Evolutionary conservation across 2,797 vertebrate genomes (phyloP).

Genomic region (Siniperca obscura): DNA sequence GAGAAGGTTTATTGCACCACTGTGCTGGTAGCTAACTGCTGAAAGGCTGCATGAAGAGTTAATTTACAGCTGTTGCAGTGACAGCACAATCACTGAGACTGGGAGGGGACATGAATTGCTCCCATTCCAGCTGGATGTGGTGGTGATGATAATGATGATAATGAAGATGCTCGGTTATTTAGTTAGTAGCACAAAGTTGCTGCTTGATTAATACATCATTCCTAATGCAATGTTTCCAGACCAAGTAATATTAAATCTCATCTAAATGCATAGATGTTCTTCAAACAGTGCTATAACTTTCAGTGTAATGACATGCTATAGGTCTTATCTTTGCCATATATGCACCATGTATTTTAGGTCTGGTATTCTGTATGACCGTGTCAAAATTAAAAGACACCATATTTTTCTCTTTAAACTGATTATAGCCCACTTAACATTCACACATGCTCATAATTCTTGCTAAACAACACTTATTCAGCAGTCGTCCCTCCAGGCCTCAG

Average conservation of each 20-base stretch:
- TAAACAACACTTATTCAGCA: conserved; percentile 1
- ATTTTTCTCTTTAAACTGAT: not conserved
- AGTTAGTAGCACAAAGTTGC: conserved; percentile 14
- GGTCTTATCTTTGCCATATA: not conserved
- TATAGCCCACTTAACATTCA: conserved; percentile 5
- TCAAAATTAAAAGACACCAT: not conserved
- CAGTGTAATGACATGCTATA: not conserved
- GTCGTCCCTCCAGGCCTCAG: not conserved
- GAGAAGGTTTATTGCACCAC: conserved; percentile 45
- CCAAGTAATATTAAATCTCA: not conserved
- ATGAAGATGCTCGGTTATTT: conserved; percentile 33
- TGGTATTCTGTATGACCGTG: not conserved
- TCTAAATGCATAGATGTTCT: conserved; percentile 29
- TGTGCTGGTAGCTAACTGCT: conserved; percentile 30
- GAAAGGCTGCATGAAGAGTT: conserved; percentile 49
- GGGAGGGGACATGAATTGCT: conserved; percentile 3
- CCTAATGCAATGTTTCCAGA: not conserved
- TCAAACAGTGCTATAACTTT: not conserved
- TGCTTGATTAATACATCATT: conserved; percentile 9
- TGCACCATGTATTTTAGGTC: not conserved
- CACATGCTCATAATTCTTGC: conserved; percentile 6
- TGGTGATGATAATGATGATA: conserved; percentile 3
- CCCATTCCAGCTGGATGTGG: conserved; percentile 36
- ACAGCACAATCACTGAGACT: conserved; percentile 32
- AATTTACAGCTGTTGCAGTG: conserved; percentile 58